Evolutionary conservation across 1,140 invertebrate species (phyloP).

Genomic region (Hypothenemus hampei): DNA sequence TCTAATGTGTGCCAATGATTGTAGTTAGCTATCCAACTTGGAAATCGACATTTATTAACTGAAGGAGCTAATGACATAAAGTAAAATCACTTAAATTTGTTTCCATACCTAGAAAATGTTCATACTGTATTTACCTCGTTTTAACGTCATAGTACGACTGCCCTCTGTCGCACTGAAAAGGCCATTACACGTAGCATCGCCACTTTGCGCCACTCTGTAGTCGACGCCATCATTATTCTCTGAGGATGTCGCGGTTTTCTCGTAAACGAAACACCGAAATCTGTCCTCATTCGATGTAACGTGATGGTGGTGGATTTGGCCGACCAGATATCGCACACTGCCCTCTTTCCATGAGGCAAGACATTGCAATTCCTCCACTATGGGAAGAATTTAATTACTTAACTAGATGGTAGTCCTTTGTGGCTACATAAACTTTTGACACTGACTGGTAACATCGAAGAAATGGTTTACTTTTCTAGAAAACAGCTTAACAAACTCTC

Average conservation of each 20-base stretch:
- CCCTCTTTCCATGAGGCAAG: constrained; percentile 86
- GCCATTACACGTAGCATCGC: constrained; percentile 83
- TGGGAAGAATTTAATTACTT: constrained; percentile 36
- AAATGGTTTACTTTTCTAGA: too few relatives aligned
- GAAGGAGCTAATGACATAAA: constrained; percentile 48
- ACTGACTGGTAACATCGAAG: too few relatives aligned
- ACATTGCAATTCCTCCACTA: constrained; percentile 84
- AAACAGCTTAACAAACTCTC: too few relatives aligned
- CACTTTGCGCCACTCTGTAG: constrained; percentile 79
- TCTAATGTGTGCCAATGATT: constrained; percentile 69
- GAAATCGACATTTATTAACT: constrained; percentile 60
- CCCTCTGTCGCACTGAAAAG: constrained; percentile 75
- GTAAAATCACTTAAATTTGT: not conserved
- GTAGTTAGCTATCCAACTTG: constrained; percentile 60
- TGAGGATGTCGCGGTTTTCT: constrained; percentile 56
- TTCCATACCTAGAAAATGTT: not conserved
- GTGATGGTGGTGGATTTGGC: constrained; percentile 73
- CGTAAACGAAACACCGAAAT: constrained; percentile 89
- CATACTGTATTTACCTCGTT: constrained; percentile 52
- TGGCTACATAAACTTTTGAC: constrained; percentile 20
- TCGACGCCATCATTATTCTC: constrained; percentile 53
- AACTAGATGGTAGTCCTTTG: constrained; percentile 16
- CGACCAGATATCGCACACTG: constrained; percentile 78
- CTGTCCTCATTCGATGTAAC: constrained; percentile 85
- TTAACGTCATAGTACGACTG: constrained; percentile 68